Conservation (phyloP, 1,140 invertebrate genomes). For the Scylla paramamosain region DNA sequence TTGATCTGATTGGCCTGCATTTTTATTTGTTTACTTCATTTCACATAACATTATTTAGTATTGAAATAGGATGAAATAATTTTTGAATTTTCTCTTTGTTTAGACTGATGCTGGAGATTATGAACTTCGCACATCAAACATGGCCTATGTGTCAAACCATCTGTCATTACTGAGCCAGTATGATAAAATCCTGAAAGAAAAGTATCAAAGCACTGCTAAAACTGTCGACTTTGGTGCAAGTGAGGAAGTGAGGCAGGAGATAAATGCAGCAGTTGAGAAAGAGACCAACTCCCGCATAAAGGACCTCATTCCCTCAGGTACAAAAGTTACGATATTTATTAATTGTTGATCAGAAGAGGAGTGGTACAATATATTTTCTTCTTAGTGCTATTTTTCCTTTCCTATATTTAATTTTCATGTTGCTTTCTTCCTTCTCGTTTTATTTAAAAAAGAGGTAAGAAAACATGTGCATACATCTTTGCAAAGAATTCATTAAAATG, state of each 20-base stretch:
- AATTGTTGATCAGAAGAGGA: neutral
- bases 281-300: constrained; percentile 66
- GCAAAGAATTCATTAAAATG: too few species aligned
- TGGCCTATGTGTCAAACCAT: constrained; percentile 62
- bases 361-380: neutral
- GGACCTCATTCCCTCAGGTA: constrained; percentile 66
- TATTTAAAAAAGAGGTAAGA: too few species aligned
- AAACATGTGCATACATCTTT: too few species aligned
- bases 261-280: constrained; percentile 53
- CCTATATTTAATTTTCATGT: too few species aligned
- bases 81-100: neutral
- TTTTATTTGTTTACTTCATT: too few species aligned
- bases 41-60: neutral
- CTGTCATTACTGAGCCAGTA: constrained; percentile 52
- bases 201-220: constrained; percentile 56
- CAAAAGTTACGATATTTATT: too few species aligned
- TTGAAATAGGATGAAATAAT: neutral
- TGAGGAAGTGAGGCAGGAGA: constrained; percentile 55
- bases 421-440: too few species aligned
- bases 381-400: too few species aligned
- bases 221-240: constrained; percentile 48
- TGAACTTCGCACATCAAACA: constrained; percentile 66
- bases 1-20: too few species aligned
- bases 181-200: constrained; percentile 50
- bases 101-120: constrained; percentile 57